These are phyloP conservation scores for Drosophila stalkeri DNA, from an alignment of 2,888 invertebrate genomes.

Conservation along the genomic window DNA sequence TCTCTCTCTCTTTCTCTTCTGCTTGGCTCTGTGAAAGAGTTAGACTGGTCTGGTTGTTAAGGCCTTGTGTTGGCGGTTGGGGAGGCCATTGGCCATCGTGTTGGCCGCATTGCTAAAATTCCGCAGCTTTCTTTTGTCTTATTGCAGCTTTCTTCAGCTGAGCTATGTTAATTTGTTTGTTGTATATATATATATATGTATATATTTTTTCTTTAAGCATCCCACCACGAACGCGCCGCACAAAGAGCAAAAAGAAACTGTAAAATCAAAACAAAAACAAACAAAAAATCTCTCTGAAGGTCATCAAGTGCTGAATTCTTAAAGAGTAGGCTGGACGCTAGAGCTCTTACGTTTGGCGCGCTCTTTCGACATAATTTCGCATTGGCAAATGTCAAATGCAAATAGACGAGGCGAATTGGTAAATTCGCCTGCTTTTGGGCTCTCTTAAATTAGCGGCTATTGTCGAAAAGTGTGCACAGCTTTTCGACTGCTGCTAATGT, in stretches of 20 bases:
- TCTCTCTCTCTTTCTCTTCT: background rate
- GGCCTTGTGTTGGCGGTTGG: constrained; percentile 30
- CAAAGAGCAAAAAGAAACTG: constrained; percentile 5
- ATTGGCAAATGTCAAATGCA: constrained; percentile 65
- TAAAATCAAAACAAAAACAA: constrained; percentile 3
- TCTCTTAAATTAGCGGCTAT: constrained; percentile 19
- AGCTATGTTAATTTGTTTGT: constrained; percentile 38
- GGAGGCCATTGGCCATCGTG: constrained; percentile 57
- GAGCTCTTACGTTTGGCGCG: background rate
- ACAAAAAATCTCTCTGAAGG: constrained; percentile 33
- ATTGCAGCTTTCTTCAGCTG: constrained; percentile 58
- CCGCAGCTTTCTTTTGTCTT: constrained; percentile 76
- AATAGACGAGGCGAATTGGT: constrained; percentile 22
- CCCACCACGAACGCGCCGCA: background rate
- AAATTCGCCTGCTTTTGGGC: constrained; percentile 42
- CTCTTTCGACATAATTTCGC: background rate
- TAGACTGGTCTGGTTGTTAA: constrained; percentile 40
- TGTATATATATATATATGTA: no score
- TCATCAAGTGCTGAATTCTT: constrained; percentile 38
- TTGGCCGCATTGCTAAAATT: constrained; percentile 76
- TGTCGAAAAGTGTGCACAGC: constrained; percentile 14
- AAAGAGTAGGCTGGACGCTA: constrained; percentile 5
- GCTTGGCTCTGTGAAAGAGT: background rate
- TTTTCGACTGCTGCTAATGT: constrained; percentile 11
- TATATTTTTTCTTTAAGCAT: background rate